Evolutionary conservation across 2,797 vertebrate genomes (phyloP).

Genomic region (Phalloptychus januarius): DNA sequence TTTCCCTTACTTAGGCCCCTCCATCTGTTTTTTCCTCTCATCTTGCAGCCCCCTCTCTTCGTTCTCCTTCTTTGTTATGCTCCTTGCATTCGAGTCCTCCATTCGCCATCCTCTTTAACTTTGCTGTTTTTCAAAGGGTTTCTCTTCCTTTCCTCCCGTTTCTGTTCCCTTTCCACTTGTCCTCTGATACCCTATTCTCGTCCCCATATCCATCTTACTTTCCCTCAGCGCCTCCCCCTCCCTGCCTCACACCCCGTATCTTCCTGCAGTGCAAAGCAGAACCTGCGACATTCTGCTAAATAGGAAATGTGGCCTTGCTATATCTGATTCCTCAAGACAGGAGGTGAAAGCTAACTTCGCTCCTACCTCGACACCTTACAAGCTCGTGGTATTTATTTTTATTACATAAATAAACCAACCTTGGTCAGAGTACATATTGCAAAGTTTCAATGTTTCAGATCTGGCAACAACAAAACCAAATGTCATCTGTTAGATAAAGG

Average conservation of each 20-base stretch:
- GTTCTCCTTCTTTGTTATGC: slow-evolving; percentile 62
- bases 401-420: slow-evolving; percentile 51
- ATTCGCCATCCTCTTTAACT: slow-evolving; percentile 45
- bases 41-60: slow-evolving; percentile 55
- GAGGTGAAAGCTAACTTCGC: slow-evolving; percentile 64
- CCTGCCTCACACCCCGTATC: slow-evolving; percentile 22
- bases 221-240: slow-evolving; percentile 22
- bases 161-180: slow-evolving; percentile 53
- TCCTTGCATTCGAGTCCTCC: slow-evolving; percentile 57
- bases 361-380: slow-evolving; percentile 52
- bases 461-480: slow-evolving; percentile 35
- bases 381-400: slow-evolving; percentile 63
- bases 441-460: slow-evolving; percentile 39
- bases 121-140: slow-evolving; percentile 51
- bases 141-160: slow-evolving; percentile 29
- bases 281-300: slow-evolving; percentile 71
- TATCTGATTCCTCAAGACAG: slow-evolving; percentile 71
- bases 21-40: slow-evolving; percentile 68
- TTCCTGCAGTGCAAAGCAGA: slow-evolving; percentile 62
- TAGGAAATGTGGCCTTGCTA: slow-evolving; percentile 66
- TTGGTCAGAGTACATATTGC: slow-evolving; percentile 45
- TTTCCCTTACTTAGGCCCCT: slow-evolving; percentile 69
- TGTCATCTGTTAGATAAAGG: slow-evolving; percentile 26
- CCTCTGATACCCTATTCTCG: slow-evolving; percentile 52
- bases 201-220: slow-evolving; percentile 45